Evolutionary conservation across 2,888 invertebrate genomes (phyloP), one percentile per base, ranked within the genome.

Genomic region (Orchesella flavescens): DNA sequence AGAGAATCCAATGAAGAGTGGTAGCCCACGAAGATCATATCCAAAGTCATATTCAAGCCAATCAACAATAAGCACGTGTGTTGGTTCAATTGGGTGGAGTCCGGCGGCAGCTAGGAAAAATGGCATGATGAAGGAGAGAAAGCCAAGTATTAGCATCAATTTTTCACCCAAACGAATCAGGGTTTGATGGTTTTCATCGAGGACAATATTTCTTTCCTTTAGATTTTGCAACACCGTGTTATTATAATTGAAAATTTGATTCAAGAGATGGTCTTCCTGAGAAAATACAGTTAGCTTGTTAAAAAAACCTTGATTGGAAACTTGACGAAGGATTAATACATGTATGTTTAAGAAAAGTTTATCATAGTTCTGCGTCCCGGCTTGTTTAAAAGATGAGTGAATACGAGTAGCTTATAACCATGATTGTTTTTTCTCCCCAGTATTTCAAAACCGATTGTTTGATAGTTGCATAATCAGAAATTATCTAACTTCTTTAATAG

Each of bases 41-140:
- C n/a, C n/a, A 1, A 46, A 21, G 19, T 68, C 68, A 3, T 46
- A 12, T 19, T 68, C 68, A 2, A 68, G 19, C 68, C 68, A 68
- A 3, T 68, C 68, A 1, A 15, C 15, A 9, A 68, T 46, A 10
- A 68, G 10, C 7, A 21, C 10, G 12, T 49, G 19, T 12, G 44
- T 46, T 1, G 68, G 68, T 15, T 68, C 68, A 19, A 68, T 12
- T 7, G 68, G 68, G 15, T 68, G 68, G 7, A 49, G 13, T n/a
- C 44, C 12, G 10, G 19, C 21, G n/a, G 3, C n/a, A n/a, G 44
- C 19, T 0, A 68, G 3, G 44, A n/a, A 21, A 10, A 68, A 10
- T 12, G 46, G 49, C 1, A 46, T 9, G 15, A 21, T 2, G 7
- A 68, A 12, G 1, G 68, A 19, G 1, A 68, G 19, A 10, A n/a